A percentile compares a stretch with the other conserved stretches of the same genome.
These are phyloP conservation scores for Mythimna pallens DNA, from an alignment of 2,888 invertebrate species.

Conservation along the genomic window DNA sequence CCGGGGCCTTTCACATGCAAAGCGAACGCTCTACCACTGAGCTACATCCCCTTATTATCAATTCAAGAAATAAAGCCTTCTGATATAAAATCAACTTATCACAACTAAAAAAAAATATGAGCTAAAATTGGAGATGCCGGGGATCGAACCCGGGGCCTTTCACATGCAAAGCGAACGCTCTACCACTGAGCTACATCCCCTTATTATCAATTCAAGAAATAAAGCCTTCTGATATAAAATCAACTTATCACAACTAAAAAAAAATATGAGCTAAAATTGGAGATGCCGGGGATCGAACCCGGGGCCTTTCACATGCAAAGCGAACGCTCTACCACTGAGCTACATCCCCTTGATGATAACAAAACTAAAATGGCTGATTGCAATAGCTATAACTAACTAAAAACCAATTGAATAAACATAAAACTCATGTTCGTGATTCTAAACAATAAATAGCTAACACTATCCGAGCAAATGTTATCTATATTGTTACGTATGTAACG, in stretches of 20 bases:
- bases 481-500: neutral
- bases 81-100: neutral
- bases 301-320: conserved; percentile 99
- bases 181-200: conserved; percentile 98
- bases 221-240: neutral
- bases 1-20: conserved; percentile 99
- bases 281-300: conserved; percentile 99
- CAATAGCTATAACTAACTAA: neutral
- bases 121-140: conserved; percentile 94
- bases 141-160: conserved; percentile 99
- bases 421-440: neutral
- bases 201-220: too few species aligned
- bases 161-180: conserved; percentile 99
- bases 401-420: conserved; percentile 31
- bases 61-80: neutral
- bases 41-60: conserved; percentile 92
- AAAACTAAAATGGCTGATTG: rapidly evolving
- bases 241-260: too few species aligned
- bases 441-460: conserved; percentile 20
- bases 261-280: conserved; percentile 81
- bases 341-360: conserved; percentile 88
- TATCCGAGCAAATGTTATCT: neutral
- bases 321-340: conserved; percentile 99
- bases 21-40: conserved; percentile 99
- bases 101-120: too few species aligned